A percentile compares a stretch with the other conserved stretches of the same genome.
Evolutionary conservation across 2,797 vertebrate species (phyloP).

Genomic region (Tragelaphus eurycerus): DNA sequence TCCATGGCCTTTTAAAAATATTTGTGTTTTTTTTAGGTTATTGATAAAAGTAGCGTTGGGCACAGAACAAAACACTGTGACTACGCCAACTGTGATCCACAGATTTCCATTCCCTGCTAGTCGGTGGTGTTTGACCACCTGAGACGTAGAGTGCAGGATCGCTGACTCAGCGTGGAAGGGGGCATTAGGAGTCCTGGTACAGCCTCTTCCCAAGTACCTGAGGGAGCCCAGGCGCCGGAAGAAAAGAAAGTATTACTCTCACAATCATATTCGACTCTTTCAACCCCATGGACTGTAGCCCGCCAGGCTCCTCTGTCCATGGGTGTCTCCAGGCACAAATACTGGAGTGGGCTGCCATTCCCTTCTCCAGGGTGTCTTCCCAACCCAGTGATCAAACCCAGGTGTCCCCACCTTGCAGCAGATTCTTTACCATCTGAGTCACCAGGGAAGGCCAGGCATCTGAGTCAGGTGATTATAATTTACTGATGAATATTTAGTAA

Average conservation of each 20-base stretch:
- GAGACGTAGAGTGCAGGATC: rapidly evolving
- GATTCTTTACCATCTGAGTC: neutral
- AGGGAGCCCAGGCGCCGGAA: neutral
- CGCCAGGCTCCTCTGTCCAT: neutral
- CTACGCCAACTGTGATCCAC: neutral
- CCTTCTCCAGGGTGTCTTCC: neutral
- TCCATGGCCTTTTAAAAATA: neutral
- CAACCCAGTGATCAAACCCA: neutral
- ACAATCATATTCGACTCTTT: neutral
- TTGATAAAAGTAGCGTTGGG: neutral
- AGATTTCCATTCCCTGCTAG: neutral
- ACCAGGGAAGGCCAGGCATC: neutral
- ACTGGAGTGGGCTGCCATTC: neutral
- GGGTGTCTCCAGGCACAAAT: neutral
- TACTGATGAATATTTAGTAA: neutral
- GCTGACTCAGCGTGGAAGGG: neutral
- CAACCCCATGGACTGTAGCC: neutral
- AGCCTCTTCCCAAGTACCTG: neutral
- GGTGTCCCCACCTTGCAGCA: neutral
- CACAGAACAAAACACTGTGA: neutral
- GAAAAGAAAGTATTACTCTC: neutral
- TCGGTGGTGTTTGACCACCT: neutral
- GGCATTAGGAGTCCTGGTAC: neutral
- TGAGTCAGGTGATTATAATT: neutral
- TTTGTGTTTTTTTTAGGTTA: neutral